phyloP scores from a whole-genome alignment of 2,797 vertebrate genomes.

The Stomatorhinus walkeri region DNA sequence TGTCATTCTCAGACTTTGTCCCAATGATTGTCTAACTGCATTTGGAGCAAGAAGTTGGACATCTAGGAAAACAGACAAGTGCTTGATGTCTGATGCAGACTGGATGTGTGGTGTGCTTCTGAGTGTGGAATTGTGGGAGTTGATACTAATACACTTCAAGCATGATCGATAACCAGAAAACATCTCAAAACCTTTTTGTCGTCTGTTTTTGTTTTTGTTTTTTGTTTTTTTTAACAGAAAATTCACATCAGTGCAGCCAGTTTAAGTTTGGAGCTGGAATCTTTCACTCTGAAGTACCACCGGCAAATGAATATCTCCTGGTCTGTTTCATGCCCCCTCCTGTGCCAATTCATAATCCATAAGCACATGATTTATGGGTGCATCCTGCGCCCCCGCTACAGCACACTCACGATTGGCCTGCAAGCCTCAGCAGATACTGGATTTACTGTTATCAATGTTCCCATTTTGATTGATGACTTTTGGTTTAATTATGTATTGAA shows the following conservation, averaged over 20 bases:
- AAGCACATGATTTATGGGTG: slow-evolving; percentile 16
- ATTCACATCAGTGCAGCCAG: background rate
- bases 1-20: background rate
- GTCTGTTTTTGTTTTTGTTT: background rate
- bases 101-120: background rate
- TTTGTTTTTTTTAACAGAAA: background rate
- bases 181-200: background rate
- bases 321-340: background rate
- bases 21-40: background rate
- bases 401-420: slow-evolving; percentile 6
- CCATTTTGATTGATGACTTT: slow-evolving; percentile 66
- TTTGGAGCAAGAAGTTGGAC: background rate
- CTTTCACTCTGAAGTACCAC: background rate
- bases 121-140: slow-evolving; percentile 8
- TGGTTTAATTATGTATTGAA: slow-evolving; percentile 73
- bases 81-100: background rate
- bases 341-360: slow-evolving; percentile 21
- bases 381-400: background rate
- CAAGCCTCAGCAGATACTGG: slow-evolving; percentile 48
- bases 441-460: slow-evolving; percentile 68
- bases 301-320: background rate
- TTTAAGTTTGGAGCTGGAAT: background rate
- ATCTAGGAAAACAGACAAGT: background rate
- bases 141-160: background rate
- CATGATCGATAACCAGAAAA: slow-evolving; percentile 16